Conservation (phyloP, 2,113 vertebrate genomes). For the Dipodomys ordii region DNA sequence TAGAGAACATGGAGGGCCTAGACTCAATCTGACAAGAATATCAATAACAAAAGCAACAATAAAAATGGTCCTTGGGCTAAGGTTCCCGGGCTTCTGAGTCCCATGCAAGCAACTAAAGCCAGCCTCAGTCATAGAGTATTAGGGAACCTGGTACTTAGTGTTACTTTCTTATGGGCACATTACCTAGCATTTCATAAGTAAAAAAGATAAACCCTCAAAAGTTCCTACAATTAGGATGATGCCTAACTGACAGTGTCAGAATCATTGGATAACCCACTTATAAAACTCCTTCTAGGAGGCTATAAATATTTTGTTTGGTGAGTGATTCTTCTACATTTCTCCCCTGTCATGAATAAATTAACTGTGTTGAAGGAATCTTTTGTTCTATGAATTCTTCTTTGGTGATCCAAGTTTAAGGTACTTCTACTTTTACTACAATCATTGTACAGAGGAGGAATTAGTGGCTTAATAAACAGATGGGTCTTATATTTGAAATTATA, state of each 20-base stretch:
- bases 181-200: background rate
- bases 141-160: background rate
- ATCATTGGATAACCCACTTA: background rate
- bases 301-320: background rate
- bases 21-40: background rate
- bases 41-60: background rate
- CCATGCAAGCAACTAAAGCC: background rate
- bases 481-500: background rate
- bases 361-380: background rate
- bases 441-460: background rate
- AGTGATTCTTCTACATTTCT: background rate
- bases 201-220: background rate
- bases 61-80: background rate
- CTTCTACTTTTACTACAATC: background rate
- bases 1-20: background rate
- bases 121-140: background rate
- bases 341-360: background rate
- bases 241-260: background rate
- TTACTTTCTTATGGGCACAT: background rate
- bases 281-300: background rate
- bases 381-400: constrained; percentile 24
- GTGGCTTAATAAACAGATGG: background rate
- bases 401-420: background rate
- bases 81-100: background rate
- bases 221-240: background rate